These are phyloP conservation scores for Alouatta palliata DNA, from an alignment of 2,113 vertebrate genomes.

Conservation along the genomic window DNA sequence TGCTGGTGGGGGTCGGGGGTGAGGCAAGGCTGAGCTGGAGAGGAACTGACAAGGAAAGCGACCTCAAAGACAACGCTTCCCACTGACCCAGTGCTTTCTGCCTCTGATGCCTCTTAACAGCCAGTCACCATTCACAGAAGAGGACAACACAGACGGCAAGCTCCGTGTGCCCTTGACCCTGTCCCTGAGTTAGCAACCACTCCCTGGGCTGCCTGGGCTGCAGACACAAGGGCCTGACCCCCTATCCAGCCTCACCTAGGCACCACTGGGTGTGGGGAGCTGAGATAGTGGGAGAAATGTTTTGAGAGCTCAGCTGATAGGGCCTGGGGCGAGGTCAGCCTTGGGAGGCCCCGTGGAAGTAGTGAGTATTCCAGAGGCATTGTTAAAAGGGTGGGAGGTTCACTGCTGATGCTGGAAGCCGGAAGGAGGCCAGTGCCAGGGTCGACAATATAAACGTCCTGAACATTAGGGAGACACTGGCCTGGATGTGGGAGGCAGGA, in stretches of 20 bases:
- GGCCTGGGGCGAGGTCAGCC: neutral
- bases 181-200: neutral
- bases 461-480: neutral
- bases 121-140: neutral
- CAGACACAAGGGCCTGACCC: neutral
- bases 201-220: neutral
- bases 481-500: neutral
- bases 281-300: neutral
- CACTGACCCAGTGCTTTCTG: accelerated
- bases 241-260: neutral
- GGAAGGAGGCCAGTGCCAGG: neutral
- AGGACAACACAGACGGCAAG: neutral
- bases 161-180: accelerated
- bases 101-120: neutral
- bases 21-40: neutral
- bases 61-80: neutral
- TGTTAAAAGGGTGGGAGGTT: neutral
- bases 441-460: neutral
- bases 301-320: neutral
- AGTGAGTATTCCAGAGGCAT: neutral
- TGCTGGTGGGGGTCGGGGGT: neutral
- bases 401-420: neutral
- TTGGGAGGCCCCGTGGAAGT: neutral
- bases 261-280: constrained; percentile 20
- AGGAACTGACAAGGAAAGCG: neutral